Evolutionary conservation across 2,888 invertebrate genomes (phyloP).

Genomic region (Arenicola marina): DNA sequence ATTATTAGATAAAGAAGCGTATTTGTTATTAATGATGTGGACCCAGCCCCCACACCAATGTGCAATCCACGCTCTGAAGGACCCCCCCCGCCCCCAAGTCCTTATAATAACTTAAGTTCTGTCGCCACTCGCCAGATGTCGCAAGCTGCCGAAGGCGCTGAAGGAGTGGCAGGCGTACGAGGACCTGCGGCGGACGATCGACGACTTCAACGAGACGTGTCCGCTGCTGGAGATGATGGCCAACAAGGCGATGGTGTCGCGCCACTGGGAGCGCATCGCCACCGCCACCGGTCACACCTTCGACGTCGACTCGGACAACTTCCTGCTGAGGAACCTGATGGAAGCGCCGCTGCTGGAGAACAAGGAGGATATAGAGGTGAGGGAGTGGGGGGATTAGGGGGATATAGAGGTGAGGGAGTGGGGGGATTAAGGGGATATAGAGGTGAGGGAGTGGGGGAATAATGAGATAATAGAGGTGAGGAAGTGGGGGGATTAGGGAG

Average conservation of each 20-base stretch:
- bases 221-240: conserved; percentile 94
- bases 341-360: conserved; percentile 89
- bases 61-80: no score
- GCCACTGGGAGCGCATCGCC: conserved; percentile 96
- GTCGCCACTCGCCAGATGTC: no score
- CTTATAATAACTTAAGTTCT: neutral
- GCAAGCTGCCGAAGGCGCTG: conserved; percentile 87
- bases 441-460: no score
- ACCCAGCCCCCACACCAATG: no score
- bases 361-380: conserved; percentile 93
- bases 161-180: conserved; percentile 97
- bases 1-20: no score
- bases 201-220: conserved; percentile 97
- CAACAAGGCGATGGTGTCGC: conserved; percentile 94
- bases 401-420: no score
- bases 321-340: conserved; percentile 89
- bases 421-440: no score
- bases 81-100: no score
- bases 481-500: no score
- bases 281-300: conserved; percentile 86
- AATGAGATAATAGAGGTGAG: no score
- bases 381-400: neutral
- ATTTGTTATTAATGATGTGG: no score
- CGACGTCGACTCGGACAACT: conserved; percentile 90
- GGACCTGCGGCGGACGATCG: conserved; percentile 93